Percentiles rank a stretch among this genome's conserved stretches.
phyloP scores from a whole-genome alignment of 1,140 invertebrate genomes.

The Zophobas morio region DNA sequence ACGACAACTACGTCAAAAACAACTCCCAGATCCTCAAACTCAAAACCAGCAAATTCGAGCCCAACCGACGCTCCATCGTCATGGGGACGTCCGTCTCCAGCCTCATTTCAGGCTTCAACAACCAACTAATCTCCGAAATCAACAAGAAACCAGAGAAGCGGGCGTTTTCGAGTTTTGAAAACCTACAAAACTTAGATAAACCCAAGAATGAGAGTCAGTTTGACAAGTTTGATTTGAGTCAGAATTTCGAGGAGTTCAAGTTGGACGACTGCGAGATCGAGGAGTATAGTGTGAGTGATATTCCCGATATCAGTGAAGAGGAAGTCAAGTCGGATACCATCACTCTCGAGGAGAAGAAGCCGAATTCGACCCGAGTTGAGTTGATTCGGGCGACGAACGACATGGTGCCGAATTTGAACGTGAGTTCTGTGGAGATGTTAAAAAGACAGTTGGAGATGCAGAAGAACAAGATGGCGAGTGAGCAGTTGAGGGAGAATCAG shows the following conservation, averaged over 20 bases:
- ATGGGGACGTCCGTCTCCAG: constrained; percentile 75
- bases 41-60: constrained; percentile 50
- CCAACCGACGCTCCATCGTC: constrained; percentile 58
- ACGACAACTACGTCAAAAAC: constrained; percentile 67
- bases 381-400: constrained; percentile 59
- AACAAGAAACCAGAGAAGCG: constrained; percentile 60
- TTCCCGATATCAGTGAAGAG: constrained; percentile 45
- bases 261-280: constrained; percentile 82
- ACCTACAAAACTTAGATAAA: constrained; percentile 65
- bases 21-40: constrained; percentile 64
- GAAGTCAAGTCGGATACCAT: constrained; percentile 57
- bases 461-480: constrained; percentile 47
- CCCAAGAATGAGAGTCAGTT: constrained; percentile 64
- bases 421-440: constrained; percentile 59
- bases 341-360: constrained; percentile 54
- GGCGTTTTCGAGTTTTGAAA: constrained; percentile 66
- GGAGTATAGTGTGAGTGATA: constrained; percentile 60
- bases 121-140: constrained; percentile 64
- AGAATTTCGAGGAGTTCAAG: constrained; percentile 87
- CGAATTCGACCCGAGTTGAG: background rate
- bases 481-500: constrained; percentile 9
- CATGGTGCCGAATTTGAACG: constrained; percentile 57
- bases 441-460: constrained; percentile 61
- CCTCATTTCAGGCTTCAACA: constrained; percentile 74
- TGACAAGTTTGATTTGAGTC: constrained; percentile 76